Conservation (phyloP, 1,140 invertebrate genomes). For the Drosophila obscura region DNA sequence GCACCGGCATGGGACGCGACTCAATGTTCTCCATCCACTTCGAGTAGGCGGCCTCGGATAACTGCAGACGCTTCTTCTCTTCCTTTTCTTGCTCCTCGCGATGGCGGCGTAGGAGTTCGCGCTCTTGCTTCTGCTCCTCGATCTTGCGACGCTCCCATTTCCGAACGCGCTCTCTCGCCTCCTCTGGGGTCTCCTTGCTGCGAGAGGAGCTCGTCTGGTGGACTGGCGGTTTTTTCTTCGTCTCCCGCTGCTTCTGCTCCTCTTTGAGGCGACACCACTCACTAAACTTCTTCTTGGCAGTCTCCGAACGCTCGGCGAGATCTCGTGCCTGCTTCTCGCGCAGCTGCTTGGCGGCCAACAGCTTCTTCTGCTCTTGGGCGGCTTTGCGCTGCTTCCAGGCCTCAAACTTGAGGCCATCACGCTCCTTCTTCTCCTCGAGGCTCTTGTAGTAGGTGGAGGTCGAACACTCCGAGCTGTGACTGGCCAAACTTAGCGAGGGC, state of each 20-base stretch:
- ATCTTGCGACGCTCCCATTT: constrained; percentile 56
- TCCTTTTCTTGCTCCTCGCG: constrained; percentile 21
- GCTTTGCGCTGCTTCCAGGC: constrained; percentile 60
- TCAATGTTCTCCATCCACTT: constrained; percentile 67
- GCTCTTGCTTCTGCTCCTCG: constrained; percentile 44
- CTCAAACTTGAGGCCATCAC: constrained; percentile 27
- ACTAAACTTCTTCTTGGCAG: constrained; percentile 47
- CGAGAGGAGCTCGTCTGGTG: not conserved
- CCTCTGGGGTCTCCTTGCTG: constrained; percentile 31
- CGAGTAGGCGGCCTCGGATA: constrained; percentile 52
- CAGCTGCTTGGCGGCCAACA: constrained; percentile 40
- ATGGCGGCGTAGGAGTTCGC: constrained; percentile 25
- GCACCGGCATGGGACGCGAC: constrained; percentile 67
- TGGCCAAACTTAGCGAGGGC: constrained; percentile 45
- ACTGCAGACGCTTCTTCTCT: constrained; percentile 47
- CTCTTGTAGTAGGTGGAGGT: constrained; percentile 60
- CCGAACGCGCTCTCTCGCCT: constrained; percentile 23
- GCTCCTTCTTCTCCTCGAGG: constrained; percentile 42
- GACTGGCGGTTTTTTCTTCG: constrained; percentile 8
- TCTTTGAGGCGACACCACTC: constrained; percentile 51
- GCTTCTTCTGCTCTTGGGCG: constrained; percentile 46
- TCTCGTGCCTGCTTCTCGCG: constrained; percentile 42
- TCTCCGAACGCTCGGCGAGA: constrained; percentile 40
- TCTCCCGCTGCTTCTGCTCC: constrained; percentile 21
- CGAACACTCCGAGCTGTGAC: constrained; percentile 32